Evolutionary conservation across 2,113 vertebrate species (phyloP), one percentile per base, ranked within the genome.

Genomic region (Pteruthius melanotis): DNA sequence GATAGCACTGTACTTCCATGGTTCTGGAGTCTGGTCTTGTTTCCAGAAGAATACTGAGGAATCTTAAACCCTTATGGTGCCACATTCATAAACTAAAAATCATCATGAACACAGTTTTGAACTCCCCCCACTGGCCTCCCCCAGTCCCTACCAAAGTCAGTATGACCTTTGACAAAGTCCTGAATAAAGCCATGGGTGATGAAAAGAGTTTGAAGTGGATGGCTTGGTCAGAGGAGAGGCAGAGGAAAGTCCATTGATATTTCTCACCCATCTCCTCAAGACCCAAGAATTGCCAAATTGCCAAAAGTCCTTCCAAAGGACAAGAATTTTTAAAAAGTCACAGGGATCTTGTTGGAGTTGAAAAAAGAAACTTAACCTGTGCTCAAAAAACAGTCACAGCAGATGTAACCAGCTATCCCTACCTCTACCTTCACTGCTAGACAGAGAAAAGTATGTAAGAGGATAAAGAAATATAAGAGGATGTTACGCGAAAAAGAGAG

Each of bases 11-110:
- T 47, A 20, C 20, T 70, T 35, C 45, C 0, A 1, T 40, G 14
- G 19, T 47, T 22, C 2, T 18, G 4, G 47, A 30, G 13, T 20
- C 49, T 9, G 31, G 30, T 4, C 1, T 33, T 0, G 1, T 33
- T 81, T 89, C 28, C 69, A 70, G 50, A 8, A 65, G 35, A 92
- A 64, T 17, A 69, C 2, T n/a, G 15, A 61, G 8, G 40, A 89
- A 70, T 13, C 22, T 45, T 65, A 45, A 93, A 69, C 7, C 3
- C 0, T 37, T 81, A 40, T 3, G 8, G 18, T 44, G 49, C 13
- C 53, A 64, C 40, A 86, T 28, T 59, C 14, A 30, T 14, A 60
- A 5, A 22, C 2, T 56, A 39, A 40, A 86, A 74, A 69, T 33
- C 35, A 54, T 37, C 19, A 3, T 35, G 53, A 72, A 52, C 27